Base-by-base conservation (phyloP, 2,113 vertebrate species). In the Sander vitreus region DNA sequence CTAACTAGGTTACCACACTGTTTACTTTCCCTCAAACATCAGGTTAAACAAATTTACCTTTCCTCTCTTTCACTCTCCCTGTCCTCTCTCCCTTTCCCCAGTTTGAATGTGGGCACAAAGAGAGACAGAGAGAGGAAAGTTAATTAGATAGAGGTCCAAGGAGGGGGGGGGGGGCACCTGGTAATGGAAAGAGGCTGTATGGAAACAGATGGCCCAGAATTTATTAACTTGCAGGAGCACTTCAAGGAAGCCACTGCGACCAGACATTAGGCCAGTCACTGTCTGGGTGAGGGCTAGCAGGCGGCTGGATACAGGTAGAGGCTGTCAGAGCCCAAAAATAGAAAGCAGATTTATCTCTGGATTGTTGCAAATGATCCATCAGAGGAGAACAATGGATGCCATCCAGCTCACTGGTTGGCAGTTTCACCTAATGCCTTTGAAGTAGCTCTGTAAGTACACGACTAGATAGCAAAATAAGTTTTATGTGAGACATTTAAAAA, bases 121-220 rank as follows among this genome's bases (percentile, higher is more conserved):
- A 92, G 85, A 91, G 72, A 83, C 89, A 91, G 90, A 86, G 88
- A 91, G 87, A 91, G 86, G 85, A 92, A 90, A 94, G 93, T 94
- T 95, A 94, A 94, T 96, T 94, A 94, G 92, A 94, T 86, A 88
- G 88, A 90, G 85, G 91, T 90, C 90, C 86, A 89, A 83, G 82
- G 80, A 75, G 90, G 81, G 6, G 25, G 78, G 84, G 87, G n/a
- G 81, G 92, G 78, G 90, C 50, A 87, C 85, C 81, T 91, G 88
- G 92, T 94, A 93, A 93, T 94, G 88, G 91, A 91, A 92, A 89
- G 88, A 80, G 85, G 85, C 90, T 89, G 89, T 80, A 91, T 92
- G 85, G 89, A 95, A 95, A 93, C 94, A 95, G 94, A 94, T 95
- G 94, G 94, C 91, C 88, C 88, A 91, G 94, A 95, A 95, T 96